phyloP scores from a whole-genome alignment of 1,140 invertebrate genomes.

The Cydia pomonella region DNA sequence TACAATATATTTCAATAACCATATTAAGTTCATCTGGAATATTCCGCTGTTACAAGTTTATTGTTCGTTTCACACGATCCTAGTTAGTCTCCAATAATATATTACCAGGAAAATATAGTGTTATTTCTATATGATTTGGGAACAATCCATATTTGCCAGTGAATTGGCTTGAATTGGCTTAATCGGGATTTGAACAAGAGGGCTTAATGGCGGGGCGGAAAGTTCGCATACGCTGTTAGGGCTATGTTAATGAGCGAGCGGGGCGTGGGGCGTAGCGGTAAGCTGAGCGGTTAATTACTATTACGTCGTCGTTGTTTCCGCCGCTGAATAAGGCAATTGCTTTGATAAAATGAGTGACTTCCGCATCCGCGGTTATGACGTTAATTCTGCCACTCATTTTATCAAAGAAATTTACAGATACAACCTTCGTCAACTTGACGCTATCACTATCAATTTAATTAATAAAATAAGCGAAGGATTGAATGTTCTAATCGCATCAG shows the following conservation, averaged over 20 bases:
- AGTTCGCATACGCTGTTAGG: background rate
- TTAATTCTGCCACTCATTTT: too few species aligned
- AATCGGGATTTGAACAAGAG: conserved; percentile 11
- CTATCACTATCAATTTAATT: too few species aligned
- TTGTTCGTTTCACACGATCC: background rate
- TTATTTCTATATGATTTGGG: conserved; percentile 5
- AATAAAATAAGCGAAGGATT: too few species aligned
- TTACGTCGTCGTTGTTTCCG: too few species aligned
- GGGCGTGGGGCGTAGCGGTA: background rate
- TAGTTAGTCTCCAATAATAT: background rate
- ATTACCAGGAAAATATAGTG: background rate
- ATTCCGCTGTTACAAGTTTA: background rate
- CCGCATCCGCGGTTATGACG: too few species aligned
- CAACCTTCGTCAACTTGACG: too few species aligned
- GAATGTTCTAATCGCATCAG: too few species aligned
- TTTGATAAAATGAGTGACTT: too few species aligned
- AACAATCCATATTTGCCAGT: conserved; percentile 5
- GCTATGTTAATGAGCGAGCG: background rate
- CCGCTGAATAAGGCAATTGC: too few species aligned
- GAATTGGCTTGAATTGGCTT: conserved; percentile 10
- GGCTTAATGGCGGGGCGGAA: background rate
- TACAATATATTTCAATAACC: background rate
- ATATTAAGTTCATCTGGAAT: background rate
- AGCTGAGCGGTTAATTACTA: background rate
- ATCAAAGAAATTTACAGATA: too few species aligned